Evolutionary conservation across 2,888 invertebrate genomes (phyloP).

Genomic region (Ferrisia virgata): DNA sequence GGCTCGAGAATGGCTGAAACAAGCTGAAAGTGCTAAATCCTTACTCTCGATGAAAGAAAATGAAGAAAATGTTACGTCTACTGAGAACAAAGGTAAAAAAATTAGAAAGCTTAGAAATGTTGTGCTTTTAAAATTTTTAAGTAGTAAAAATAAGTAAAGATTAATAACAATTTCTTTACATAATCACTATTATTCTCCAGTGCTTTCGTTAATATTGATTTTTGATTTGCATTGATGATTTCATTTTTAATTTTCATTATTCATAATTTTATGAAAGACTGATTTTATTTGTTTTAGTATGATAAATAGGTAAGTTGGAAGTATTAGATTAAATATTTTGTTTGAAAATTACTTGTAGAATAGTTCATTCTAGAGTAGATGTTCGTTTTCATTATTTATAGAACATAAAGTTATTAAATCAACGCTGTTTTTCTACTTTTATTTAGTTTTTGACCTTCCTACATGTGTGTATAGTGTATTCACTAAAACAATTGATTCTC

Average conservation of each 20-base stretch:
- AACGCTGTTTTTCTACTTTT: background rate
- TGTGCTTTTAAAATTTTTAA: constrained; percentile 32
- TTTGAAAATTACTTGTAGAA: background rate
- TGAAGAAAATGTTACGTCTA: background rate
- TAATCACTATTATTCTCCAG: background rate
- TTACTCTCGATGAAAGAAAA: constrained; percentile 24
- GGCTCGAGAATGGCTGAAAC: constrained; percentile 35
- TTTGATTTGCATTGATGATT: background rate
- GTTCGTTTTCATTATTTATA: background rate
- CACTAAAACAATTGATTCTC: too few species aligned
- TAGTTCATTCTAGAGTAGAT: background rate
- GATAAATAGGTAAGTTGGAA: background rate
- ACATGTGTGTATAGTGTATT: too few species aligned
- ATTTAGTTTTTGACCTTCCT: background rate
- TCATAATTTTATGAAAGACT: background rate
- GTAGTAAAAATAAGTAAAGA: background rate
- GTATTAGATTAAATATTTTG: background rate
- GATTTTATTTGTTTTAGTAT: background rate
- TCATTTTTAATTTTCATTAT: background rate
- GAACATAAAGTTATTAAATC: background rate
- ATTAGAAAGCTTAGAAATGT: constrained; percentile 32
- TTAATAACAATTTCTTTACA: background rate
- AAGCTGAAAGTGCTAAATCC: constrained; percentile 36
- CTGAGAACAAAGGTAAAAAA: constrained; percentile 35
- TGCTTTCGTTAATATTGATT: background rate